These are phyloP conservation scores for Hypercompe scribonia DNA, from an alignment of 2,888 invertebrate species.

Conservation along the genomic window DNA sequence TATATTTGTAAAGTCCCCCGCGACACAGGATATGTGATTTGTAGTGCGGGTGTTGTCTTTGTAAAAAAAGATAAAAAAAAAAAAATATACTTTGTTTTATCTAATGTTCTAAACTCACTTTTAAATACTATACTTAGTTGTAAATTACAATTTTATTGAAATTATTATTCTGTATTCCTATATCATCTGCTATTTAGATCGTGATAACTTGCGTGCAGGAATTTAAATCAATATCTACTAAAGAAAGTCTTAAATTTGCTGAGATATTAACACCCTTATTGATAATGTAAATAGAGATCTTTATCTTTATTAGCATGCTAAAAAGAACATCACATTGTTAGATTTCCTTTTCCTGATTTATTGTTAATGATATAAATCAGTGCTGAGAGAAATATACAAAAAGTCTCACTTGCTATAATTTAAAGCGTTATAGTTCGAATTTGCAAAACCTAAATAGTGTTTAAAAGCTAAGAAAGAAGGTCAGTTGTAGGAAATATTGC, in stretches of 20 bases:
- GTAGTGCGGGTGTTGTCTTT: no score
- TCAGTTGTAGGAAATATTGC: no score
- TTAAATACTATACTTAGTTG: not conserved
- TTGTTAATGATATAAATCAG: not conserved
- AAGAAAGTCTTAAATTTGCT: slow-evolving; percentile 4
- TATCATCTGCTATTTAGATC: slow-evolving; percentile 13
- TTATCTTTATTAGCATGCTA: not conserved
- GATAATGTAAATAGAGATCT: not conserved
- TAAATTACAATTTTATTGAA: not conserved
- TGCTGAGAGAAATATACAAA: not conserved
- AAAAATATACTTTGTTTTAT: not conserved
- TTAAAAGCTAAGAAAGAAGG: not conserved
- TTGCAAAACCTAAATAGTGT: not conserved
- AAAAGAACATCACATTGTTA: not conserved
- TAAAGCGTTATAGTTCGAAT: not conserved
- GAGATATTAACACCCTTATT: slow-evolving; percentile 3
- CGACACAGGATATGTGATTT: no score
- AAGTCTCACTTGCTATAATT: not conserved
- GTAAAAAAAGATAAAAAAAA: no score
- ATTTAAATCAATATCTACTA: slow-evolving; percentile 2
- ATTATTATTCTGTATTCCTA: slow-evolving; percentile 2
- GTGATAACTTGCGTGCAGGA: slow-evolving; percentile 10
- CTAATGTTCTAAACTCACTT: not conserved
- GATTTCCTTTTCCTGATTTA: not conserved
- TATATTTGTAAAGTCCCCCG: no score